phyloP scores from a whole-genome alignment of 2,888 invertebrate genomes.

The Eupithecia abbreviata region DNA sequence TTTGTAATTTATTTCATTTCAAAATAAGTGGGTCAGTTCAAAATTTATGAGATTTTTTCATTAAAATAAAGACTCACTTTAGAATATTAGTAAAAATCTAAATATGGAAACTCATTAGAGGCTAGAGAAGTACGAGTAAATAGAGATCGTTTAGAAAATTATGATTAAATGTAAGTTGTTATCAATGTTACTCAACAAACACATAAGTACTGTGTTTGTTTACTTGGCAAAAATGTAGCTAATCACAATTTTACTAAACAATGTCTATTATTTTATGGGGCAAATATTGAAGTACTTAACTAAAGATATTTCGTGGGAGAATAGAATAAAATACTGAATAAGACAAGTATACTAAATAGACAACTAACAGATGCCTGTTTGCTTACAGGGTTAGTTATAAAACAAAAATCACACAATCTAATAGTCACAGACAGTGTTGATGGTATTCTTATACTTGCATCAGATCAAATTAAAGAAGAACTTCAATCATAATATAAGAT shows the following conservation, averaged over 20 bases:
- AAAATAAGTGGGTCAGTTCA: background rate
- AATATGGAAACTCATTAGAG: constrained; percentile 13
- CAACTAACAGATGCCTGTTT: constrained; percentile 39
- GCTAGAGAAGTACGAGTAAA: background rate
- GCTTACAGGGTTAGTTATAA: constrained; percentile 41
- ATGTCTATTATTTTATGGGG: background rate
- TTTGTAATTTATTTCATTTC: background rate
- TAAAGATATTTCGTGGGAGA: background rate
- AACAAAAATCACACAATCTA: constrained; percentile 37
- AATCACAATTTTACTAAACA: constrained; percentile 2
- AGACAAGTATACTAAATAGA: constrained; percentile 1
- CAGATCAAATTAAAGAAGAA: constrained; percentile 20
- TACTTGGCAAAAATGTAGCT: background rate
- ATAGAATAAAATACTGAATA: constrained; percentile 12
- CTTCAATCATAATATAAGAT: background rate
- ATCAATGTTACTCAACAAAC: background rate
- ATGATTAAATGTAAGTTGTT: background rate
- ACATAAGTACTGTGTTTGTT: background rate
- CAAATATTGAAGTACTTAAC: background rate
- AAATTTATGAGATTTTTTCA: background rate
- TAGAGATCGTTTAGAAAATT: background rate
- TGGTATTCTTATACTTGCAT: constrained; percentile 44
- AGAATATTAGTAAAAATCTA: background rate
- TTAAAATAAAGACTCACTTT: background rate
- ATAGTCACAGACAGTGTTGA: constrained; percentile 37